Conservation (phyloP, 2,797 vertebrate species). For the Enteromius fasciolatus region DNA sequence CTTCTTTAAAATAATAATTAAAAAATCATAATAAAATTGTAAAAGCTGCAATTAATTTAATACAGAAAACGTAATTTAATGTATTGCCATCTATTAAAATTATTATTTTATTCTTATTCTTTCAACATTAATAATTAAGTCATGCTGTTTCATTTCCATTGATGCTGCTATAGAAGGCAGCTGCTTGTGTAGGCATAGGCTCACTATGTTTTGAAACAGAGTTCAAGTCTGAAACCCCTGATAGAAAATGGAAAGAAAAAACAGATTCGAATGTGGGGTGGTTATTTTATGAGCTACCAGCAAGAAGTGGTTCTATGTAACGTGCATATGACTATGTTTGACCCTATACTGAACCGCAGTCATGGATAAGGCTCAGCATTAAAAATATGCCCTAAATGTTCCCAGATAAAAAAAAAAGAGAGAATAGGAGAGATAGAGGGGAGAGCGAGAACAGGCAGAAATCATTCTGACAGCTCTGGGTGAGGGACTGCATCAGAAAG, state of each 20-base stretch:
- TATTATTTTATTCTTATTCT: background rate
- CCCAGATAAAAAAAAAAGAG: constrained; percentile 48
- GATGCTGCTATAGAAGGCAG: background rate
- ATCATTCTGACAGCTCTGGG: constrained; percentile 61
- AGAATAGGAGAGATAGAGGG: constrained; percentile 25
- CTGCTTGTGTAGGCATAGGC: background rate
- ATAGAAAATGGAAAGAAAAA: constrained; percentile 2
- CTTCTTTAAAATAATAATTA: too few relatives aligned
- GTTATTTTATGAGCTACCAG: constrained; percentile 41
- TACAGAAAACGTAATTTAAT: too few relatives aligned
- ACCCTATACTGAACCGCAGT: constrained; percentile 48
- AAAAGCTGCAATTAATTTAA: too few relatives aligned
- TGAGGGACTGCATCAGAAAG: constrained; percentile 59
- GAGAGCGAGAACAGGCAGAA: constrained; percentile 44
- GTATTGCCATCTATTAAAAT: background rate
- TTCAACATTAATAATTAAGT: background rate
- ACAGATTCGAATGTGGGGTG: constrained; percentile 17
- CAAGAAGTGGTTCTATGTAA: constrained; percentile 13
- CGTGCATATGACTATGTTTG: constrained; percentile 15
- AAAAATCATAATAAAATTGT: too few relatives aligned
- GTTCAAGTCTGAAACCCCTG: constrained; percentile 28
- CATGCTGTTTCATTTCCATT: background rate
- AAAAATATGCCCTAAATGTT: constrained; percentile 48
- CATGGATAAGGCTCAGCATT: constrained; percentile 48
- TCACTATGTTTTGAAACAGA: background rate